These are phyloP conservation scores for Sebastiscus tertius DNA, from an alignment of 2,797 vertebrate species.

Conservation along the genomic window DNA sequence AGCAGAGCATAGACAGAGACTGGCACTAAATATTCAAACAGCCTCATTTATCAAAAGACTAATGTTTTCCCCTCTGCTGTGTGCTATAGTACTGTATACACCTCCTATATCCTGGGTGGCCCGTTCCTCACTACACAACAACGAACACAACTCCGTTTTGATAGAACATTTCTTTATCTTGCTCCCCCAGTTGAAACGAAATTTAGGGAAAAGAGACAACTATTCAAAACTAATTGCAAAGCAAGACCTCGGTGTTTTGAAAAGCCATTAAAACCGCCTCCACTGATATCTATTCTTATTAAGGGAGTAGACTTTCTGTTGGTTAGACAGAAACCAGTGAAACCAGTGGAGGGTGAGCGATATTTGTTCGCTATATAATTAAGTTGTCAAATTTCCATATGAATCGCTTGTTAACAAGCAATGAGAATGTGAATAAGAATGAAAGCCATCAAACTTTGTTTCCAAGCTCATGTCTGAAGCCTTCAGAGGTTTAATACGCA, in stretches of 20 bases:
- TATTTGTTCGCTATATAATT: constrained; percentile 59
- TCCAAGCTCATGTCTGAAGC: constrained; percentile 44
- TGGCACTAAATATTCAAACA: constrained; percentile 78
- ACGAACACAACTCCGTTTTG: constrained; percentile 36
- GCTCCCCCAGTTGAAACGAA: not conserved
- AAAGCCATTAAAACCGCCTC: constrained; percentile 6
- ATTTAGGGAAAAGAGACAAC: constrained; percentile 16
- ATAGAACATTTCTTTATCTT: constrained; percentile 21
- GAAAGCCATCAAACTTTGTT: constrained; percentile 53
- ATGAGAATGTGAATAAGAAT: constrained; percentile 37
- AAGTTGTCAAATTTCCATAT: constrained; percentile 69
- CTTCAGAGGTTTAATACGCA: constrained; percentile 45
- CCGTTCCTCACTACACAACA: constrained; percentile 54
- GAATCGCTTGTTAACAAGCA: constrained; percentile 58
- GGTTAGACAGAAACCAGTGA: constrained; percentile 43
- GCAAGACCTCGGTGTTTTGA: constrained; percentile 23
- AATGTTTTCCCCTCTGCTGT: constrained; percentile 61
- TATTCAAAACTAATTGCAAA: constrained; percentile 34
- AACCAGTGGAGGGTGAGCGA: constrained; percentile 49
- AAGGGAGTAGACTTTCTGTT: constrained; percentile 20
- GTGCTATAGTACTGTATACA: constrained; percentile 33
- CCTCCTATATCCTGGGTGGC: constrained; percentile 44
- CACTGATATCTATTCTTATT: constrained; percentile 23
- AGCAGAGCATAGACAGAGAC: constrained; percentile 65
- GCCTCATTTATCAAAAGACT: constrained; percentile 78